Percentiles rank a stretch among this genome's conserved stretches.
Conservation (phyloP, 1,140 invertebrate species). For the Mamestra configurata region DNA sequence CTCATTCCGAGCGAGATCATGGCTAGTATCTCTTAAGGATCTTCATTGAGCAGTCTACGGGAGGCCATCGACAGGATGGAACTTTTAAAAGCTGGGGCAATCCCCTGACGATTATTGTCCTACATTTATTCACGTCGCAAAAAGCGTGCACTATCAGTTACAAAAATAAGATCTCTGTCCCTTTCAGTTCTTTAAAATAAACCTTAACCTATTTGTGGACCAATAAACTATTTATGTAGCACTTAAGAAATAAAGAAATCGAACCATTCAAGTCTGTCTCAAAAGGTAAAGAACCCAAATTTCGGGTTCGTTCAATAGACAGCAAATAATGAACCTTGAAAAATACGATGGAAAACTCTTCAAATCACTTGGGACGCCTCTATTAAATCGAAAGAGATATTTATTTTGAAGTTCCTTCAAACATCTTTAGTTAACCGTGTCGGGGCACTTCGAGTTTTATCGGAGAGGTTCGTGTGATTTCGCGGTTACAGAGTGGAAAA, state of each 20-base stretch:
- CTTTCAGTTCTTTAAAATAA: slow-evolving; percentile 1
- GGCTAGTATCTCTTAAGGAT: no score
- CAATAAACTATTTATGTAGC: slow-evolving; percentile 46
- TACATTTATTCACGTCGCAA: not conserved
- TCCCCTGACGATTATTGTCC: no score
- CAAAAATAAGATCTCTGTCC: slow-evolving; percentile 7
- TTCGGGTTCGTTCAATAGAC: slow-evolving; percentile 39
- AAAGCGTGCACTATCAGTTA: not conserved
- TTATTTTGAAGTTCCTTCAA: slow-evolving; percentile 48
- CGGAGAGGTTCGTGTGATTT: not conserved
- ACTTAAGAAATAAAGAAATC: slow-evolving; percentile 47
- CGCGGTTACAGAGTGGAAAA: not conserved
- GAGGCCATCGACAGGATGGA: no score
- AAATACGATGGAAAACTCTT: slow-evolving; percentile 40
- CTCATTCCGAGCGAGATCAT: no score
- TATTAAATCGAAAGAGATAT: slow-evolving; percentile 49
- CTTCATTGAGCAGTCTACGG: no score
- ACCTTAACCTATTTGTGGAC: not conserved
- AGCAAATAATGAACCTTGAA: slow-evolving; percentile 44
- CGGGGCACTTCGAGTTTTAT: not conserved
- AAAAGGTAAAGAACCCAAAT: slow-evolving; percentile 43
- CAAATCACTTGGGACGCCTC: slow-evolving; percentile 8
- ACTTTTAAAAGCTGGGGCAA: no score
- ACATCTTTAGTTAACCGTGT: not conserved
- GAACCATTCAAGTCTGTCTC: slow-evolving; percentile 32